These are phyloP conservation scores for Saccopteryx leptura DNA, from an alignment of 2,113 vertebrate species.

Conservation along the genomic window DNA sequence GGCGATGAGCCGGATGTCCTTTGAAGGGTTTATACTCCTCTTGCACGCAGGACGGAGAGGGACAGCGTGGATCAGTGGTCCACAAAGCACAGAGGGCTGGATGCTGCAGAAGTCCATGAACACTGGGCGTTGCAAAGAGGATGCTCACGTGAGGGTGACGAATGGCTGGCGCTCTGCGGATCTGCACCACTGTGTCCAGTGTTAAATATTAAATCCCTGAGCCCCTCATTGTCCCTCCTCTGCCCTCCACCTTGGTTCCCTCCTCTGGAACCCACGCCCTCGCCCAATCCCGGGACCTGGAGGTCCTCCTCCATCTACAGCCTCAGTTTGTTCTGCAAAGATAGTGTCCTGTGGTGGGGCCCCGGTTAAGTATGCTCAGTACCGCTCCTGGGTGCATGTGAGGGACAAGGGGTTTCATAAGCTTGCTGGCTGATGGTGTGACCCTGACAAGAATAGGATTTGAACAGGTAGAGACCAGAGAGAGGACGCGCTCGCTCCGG, in stretches of 20 bases:
- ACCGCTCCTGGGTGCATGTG: neutral
- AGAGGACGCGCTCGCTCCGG: neutral
- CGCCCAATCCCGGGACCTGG: neutral
- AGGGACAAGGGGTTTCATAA: neutral
- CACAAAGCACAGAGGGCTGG: accelerated
- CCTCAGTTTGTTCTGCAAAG: neutral
- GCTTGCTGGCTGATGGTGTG: neutral
- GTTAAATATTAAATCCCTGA: neutral
- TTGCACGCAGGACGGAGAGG: neutral
- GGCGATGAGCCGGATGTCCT: accelerated
- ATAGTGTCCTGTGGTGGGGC: neutral
- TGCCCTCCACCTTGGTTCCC: neutral
- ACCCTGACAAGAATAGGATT: neutral
- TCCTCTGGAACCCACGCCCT: neutral
- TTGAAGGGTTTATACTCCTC: neutral
- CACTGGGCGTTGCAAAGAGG: neutral
- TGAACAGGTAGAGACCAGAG: neutral
- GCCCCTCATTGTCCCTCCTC: neutral
- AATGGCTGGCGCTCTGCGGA: accelerated
- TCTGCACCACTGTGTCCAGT: accelerated
- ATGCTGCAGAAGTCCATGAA: neutral
- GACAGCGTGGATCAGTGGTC: accelerated
- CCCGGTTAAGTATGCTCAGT: neutral
- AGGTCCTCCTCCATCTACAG: neutral
- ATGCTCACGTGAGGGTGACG: accelerated